phyloP scores from a whole-genome alignment of 2,888 invertebrate genomes.

The Epirrhoe tristata region DNA sequence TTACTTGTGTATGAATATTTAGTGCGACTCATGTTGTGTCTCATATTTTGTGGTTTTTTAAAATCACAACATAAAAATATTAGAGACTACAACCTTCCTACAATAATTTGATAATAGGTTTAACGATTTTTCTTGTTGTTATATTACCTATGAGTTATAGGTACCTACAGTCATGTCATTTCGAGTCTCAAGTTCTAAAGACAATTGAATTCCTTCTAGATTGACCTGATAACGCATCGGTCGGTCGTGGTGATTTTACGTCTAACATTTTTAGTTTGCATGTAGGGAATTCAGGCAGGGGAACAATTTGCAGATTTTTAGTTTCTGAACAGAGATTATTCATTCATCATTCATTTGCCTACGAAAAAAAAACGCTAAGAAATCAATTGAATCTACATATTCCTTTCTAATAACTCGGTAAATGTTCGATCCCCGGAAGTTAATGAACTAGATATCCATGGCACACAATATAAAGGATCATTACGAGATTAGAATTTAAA shows the following conservation, averaged over 20 bases:
- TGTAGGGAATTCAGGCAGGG: background rate
- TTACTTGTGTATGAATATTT: constrained; percentile 1
- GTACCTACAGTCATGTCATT: constrained; percentile 1
- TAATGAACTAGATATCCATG: too few relatives aligned
- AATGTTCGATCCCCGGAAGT: too few relatives aligned
- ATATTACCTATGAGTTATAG: background rate
- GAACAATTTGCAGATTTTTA: background rate
- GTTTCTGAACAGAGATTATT: too few relatives aligned
- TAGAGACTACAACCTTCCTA: background rate
- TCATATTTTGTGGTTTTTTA: too few relatives aligned
- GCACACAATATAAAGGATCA: too few relatives aligned
- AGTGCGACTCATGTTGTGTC: background rate
- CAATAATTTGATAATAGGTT: background rate
- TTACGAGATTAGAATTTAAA: too few relatives aligned
- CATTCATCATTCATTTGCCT: too few relatives aligned
- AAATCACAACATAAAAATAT: background rate
- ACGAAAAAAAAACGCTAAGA: too few relatives aligned
- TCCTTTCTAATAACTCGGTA: too few relatives aligned
- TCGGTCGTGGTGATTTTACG: constrained; percentile 8
- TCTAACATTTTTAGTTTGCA: background rate
- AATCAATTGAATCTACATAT: too few relatives aligned
- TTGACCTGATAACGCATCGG: background rate
- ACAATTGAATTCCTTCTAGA: constrained; percentile 1
- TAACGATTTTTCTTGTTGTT: background rate
- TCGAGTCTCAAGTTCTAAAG: constrained; percentile 1